A percentile compares a stretch with the other conserved stretches of the same genome.
Conservation (phyloP, 1,140 invertebrate genomes). For the Drosophila punjabiensis region DNA sequence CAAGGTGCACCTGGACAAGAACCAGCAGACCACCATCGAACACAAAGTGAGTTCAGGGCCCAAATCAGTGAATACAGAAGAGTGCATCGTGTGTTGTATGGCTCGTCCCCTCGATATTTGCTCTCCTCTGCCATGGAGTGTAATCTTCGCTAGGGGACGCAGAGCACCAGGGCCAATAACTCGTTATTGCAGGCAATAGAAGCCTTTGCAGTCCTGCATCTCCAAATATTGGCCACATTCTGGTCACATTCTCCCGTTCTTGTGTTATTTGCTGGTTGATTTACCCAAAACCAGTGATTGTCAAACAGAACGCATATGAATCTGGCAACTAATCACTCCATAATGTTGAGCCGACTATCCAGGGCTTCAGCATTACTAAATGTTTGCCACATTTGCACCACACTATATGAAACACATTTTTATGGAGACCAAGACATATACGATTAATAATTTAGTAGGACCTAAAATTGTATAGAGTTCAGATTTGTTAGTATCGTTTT, state of each 20-base stretch:
- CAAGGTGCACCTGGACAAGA: constrained; percentile 99
- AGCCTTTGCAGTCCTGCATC: constrained; percentile 62
- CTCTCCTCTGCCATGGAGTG: constrained; percentile 48
- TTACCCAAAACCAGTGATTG: constrained; percentile 62
- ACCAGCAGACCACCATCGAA: constrained; percentile 99
- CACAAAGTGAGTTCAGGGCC: constrained; percentile 92
- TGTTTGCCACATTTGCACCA: constrained; percentile 23
- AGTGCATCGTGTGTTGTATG: constrained; percentile 20
- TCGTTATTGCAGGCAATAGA: constrained; percentile 76
- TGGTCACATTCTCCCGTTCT: constrained; percentile 49
- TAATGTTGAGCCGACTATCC: constrained; percentile 43
- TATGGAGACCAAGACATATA: neutral
- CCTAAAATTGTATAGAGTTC: neutral
- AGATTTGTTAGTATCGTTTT: constrained; percentile 40
- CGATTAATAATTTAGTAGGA: neutral
- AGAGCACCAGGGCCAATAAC: constrained; percentile 72
- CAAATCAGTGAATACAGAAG: neutral
- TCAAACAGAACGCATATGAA: constrained; percentile 78
- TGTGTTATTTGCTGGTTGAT: constrained; percentile 73
- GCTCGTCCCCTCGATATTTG: constrained; percentile 79
- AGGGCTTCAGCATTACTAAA: constrained; percentile 47
- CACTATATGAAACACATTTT: neutral
- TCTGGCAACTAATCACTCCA: constrained; percentile 47
- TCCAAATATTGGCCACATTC: constrained; percentile 80
- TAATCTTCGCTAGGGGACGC: constrained; percentile 74